These are phyloP conservation scores for Calliphora vicina DNA, from an alignment of 1,140 invertebrate species.

Conservation along the genomic window DNA sequence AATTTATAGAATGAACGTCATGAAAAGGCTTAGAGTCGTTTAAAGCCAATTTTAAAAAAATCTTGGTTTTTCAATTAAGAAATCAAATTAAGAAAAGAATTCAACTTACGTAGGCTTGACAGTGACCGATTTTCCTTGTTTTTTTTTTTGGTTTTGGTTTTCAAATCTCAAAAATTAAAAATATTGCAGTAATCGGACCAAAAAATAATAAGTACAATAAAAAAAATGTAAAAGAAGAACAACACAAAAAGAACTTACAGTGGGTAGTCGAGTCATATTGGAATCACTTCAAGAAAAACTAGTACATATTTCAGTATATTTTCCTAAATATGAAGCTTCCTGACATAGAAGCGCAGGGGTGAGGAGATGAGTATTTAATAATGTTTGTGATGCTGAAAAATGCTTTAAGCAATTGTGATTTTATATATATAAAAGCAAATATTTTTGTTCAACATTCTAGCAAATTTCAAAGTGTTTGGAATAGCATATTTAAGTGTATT, in stretches of 20 bases:
- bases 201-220: background rate
- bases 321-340: no score
- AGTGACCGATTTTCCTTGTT: conserved; percentile 34
- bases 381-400: no score
- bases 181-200: conserved; percentile 16
- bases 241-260: background rate
- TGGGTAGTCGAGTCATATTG: background rate
- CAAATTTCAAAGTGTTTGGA: no score
- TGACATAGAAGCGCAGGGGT: no score
- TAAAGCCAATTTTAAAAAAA: conserved; percentile 9
- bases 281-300: no score
- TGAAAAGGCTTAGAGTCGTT: conserved; percentile 32
- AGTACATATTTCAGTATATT: no score
- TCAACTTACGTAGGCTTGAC: conserved; percentile 30
- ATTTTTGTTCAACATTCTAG: no score
- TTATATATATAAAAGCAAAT: no score
- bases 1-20: background rate
- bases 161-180: conserved; percentile 12
- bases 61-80: background rate
- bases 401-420: no score
- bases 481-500: no score
- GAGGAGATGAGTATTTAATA: no score
- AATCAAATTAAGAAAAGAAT: background rate
- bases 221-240: background rate
- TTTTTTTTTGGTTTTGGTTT: conserved; percentile 6